Conservation (phyloP, 1,140 invertebrate species). For the Cylas formicarius region DNA sequence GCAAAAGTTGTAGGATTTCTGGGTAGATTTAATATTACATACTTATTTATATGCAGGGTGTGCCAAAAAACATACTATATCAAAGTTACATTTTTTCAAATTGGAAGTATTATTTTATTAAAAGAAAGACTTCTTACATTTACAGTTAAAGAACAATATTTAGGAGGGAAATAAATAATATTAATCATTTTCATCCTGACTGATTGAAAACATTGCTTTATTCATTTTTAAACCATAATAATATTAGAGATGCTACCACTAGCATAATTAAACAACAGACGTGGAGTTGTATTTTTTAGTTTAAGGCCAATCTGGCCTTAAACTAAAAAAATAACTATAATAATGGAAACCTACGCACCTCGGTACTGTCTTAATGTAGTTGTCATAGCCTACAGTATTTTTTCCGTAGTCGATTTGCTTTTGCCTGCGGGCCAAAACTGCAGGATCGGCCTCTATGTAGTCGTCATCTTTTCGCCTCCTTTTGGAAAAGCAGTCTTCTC, state of each 20-base stretch:
- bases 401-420: conserved; percentile 95
- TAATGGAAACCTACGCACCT: conserved; percentile 50
- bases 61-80: too few species aligned
- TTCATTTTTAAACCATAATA: too few species aligned
- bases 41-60: too few species aligned
- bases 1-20: too few species aligned
- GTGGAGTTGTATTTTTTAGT: not conserved
- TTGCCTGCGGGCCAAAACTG: conserved; percentile 66
- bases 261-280: not conserved
- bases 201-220: too few species aligned
- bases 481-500: too few species aligned
- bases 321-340: conserved; percentile 15
- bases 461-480: too few species aligned
- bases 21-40: too few species aligned
- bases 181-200: too few species aligned
- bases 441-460: conserved; percentile 68
- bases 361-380: conserved; percentile 65
- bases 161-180: not conserved
- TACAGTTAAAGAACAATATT: not conserved
- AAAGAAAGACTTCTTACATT: not conserved
- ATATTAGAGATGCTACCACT: not conserved
- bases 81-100: too few species aligned
- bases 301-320: too few species aligned
- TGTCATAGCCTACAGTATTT: conserved; percentile 82
- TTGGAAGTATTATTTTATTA: not conserved